Base-by-base conservation (phyloP, 2,888 invertebrate genomes). In the Stenurella melanura region DNA sequence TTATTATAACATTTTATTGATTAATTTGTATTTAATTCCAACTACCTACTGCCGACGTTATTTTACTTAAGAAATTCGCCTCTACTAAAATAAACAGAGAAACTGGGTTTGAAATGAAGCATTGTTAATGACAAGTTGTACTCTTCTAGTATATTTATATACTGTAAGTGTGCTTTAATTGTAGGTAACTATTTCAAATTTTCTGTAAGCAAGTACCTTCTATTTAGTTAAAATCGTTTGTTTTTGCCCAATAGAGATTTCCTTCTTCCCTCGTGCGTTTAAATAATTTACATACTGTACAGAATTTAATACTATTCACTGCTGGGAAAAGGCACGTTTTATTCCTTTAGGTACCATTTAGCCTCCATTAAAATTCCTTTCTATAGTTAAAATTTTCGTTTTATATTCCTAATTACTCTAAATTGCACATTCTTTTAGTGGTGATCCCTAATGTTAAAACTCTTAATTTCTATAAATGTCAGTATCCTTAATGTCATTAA, bases 221-320 rank as follows among this genome's bases (percentile, higher is more conserved):
- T 26, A 64, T 64, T 64, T 19, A 64, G 42, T 19, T 64, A 19
- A 64, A 64, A 64, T 64, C 64, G 42, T 64, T 64, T 38, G 64
- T 12, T 64, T 12, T 38, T 34, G 2, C 2, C 42, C 7, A 34
- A 30, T 18, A 42, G 64, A 38, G 19, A 30, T 42, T 34, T 6
- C 42, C 15, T 12, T 15, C 17, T 64, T 64, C 42, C 19, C 18
- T 21, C 18, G 15, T 30, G 30, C 11, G 10, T 2, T 34, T 17
- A 19, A 18, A 38, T 34, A 42, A 34, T 64, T 64, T 34, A 42
- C 42, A 30, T 64, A 50, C n/a, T 21, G 5, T 21, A 21, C 10
- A 61, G 34, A n/a, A 21, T 61, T 30, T 30, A 61, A 61, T 61
- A n/a, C 30, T 42, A 42, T 42, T 18, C 64, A 38, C 17, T 42